Percentiles rank a stretch among this genome's conserved stretches.
These are phyloP conservation scores for Drosophila carrolli DNA, from an alignment of 1,140 invertebrate genomes.

Conservation along the genomic window DNA sequence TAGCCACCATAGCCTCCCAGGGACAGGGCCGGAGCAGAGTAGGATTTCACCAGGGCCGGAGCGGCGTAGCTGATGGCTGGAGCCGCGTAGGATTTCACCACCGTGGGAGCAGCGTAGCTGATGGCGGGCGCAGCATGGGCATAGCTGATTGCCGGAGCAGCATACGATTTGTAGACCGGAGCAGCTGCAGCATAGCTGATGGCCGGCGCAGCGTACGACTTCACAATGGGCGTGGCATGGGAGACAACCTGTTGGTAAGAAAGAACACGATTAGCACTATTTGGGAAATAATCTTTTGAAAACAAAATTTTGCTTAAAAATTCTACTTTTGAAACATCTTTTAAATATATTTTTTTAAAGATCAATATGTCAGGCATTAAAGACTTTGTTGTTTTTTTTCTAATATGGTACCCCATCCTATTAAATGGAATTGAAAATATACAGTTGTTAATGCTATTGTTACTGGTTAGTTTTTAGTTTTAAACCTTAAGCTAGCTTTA, in stretches of 20 bases:
- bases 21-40: slow-evolving; percentile 61
- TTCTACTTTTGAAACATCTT: too few relatives aligned
- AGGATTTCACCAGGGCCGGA: slow-evolving; percentile 61
- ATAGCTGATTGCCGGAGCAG: slow-evolving; percentile 55
- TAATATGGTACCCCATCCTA: too few relatives aligned
- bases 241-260: slow-evolving; percentile 4
- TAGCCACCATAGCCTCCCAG: slow-evolving; percentile 52
- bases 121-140: slow-evolving; percentile 60
- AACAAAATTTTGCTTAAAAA: too few relatives aligned
- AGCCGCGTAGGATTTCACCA: slow-evolving; percentile 65
- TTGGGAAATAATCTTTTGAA: too few relatives aligned
- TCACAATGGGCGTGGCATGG: slow-evolving; percentile 35
- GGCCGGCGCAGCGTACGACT: slow-evolving; percentile 40
- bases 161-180: slow-evolving; percentile 47
- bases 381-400: too few relatives aligned
- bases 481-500: too few relatives aligned
- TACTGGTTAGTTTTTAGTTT: too few relatives aligned
- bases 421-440: too few relatives aligned
- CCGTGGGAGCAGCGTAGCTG: slow-evolving; percentile 59
- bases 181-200: slow-evolving; percentile 34
- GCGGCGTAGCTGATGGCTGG: slow-evolving; percentile 65
- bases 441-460: too few relatives aligned
- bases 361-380: too few relatives aligned
- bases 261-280: neutral
- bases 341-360: too few relatives aligned